Conservation (phyloP, 1,140 invertebrate species). For the Scaptomyza hsui region DNA sequence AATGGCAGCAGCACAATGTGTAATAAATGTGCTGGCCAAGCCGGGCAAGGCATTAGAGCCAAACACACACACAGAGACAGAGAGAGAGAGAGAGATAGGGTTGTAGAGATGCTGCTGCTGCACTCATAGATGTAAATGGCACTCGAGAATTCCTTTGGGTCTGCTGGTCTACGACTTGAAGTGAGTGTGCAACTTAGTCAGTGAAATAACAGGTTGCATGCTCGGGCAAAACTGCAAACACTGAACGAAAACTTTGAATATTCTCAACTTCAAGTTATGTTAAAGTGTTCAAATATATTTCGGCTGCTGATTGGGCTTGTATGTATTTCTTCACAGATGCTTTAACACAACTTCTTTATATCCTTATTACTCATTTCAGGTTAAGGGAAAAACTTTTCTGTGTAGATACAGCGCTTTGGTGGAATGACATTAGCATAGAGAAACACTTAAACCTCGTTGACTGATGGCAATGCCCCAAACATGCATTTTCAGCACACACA, state of each 20-base stretch:
- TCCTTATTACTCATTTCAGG: too few relatives aligned
- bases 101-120: constrained; percentile 28
- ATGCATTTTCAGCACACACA: constrained; percentile 50
- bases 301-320: too few relatives aligned
- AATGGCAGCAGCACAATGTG: constrained; percentile 67
- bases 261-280: too few relatives aligned
- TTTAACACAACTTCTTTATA: too few relatives aligned
- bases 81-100: neutral
- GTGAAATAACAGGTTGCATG: constrained; percentile 46
- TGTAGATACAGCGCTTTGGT: constrained; percentile 8
- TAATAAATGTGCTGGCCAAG: constrained; percentile 72
- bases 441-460: constrained; percentile 77
- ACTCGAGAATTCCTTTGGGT: constrained; percentile 74
- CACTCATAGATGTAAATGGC: constrained; percentile 75
- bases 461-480: constrained; percentile 61
- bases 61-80: constrained; percentile 5
- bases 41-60: constrained; percentile 47
- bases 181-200: constrained; percentile 50
- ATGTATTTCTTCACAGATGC: too few relatives aligned
- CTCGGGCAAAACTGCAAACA: neutral
- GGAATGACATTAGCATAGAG: constrained; percentile 72
- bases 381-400: neutral
- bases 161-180: constrained; percentile 46
- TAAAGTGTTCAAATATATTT: too few relatives aligned
- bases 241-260: neutral